Evolutionary conservation across 2,888 invertebrate genomes (phyloP).

Genomic region (Bombylius discolor): DNA sequence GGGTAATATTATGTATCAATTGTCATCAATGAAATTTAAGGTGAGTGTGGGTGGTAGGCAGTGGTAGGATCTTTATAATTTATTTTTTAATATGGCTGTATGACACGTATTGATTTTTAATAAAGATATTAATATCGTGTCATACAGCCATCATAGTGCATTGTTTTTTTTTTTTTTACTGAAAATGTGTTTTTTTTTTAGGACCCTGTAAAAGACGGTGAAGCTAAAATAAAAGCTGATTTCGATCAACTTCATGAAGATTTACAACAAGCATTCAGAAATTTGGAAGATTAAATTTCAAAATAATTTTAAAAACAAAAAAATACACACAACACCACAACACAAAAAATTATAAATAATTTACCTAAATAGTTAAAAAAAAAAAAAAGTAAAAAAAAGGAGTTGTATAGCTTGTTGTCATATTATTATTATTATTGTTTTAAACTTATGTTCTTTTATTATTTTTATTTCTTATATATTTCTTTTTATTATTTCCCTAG

Average conservation of each 20-base stretch:
- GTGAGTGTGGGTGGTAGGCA: too few relatives aligned
- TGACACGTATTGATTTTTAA: too few relatives aligned
- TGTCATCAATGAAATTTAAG: slow-evolving; percentile 99
- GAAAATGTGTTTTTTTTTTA: slow-evolving; percentile 29
- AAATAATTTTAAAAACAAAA: neutral
- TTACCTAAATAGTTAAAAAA: too few relatives aligned
- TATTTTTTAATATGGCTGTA: too few relatives aligned
- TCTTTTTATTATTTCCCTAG: neutral
- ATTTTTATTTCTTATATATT: neutral
- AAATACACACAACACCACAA: neutral
- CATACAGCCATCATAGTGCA: too few relatives aligned
- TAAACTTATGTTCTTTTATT: neutral
- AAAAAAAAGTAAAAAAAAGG: too few relatives aligned
- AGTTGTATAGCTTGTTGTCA: neutral
- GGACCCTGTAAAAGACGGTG: slow-evolving; percentile 98
- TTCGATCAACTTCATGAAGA: slow-evolving; percentile 95
- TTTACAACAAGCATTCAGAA: slow-evolving; percentile 94
- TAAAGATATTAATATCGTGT: too few relatives aligned
- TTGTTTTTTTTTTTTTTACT: neutral
- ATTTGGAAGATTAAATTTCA: slow-evolving; percentile 79
- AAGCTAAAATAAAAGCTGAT: slow-evolving; percentile 91
- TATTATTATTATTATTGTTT: neutral
- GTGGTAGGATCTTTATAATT: too few relatives aligned
- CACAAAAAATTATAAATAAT: too few relatives aligned
- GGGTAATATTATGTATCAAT: slow-evolving; percentile 90